Base-by-base conservation (phyloP, 2,113 vertebrate species). In the Ictidomys tridecemlineatus region DNA sequence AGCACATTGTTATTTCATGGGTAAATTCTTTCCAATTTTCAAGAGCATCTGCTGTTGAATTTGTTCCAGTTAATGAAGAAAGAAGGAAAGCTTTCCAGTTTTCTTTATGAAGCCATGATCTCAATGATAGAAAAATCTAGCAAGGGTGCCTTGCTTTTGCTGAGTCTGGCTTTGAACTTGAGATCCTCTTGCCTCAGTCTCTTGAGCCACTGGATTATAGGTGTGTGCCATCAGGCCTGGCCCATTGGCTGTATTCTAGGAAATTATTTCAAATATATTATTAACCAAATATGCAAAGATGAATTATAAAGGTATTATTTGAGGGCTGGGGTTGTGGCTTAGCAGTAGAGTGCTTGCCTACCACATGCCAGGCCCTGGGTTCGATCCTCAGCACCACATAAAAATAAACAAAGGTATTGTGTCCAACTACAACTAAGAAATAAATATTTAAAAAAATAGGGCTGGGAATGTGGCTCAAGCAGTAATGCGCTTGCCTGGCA, bases 191-290 rank as follows among this genome's bases (percentile, higher is more conserved):
- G 13, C 51, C 51, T 53, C 51, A 53, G 51, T 16, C 14, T 53
- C 14, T 16, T 53, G 51, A 53, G 14, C 51, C 51, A 16, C 51
- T 53, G 48, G 48, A 51, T 51, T 51, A 51, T 13, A 51, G 48
- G 12, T 51, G 48, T 51, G 48, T 13, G 48, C 48, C 48, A 51
- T 13, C 48, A 51, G 13, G 48, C 48, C 48, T 51, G 12, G 48
- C 48, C 48, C 48, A 63, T 88, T 32, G 65, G 8, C 70, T 89
- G 32, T 82, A 58, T 56, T 73, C 88, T 95, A 42, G 45, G 73
- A 92, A 89, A 78, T 83, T 84, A 78, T 93, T 90, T 37, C n/a
- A 91, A 87, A 30, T 79, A 78, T 73, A 74, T 84, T 84, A 83
- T 82, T 69, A 77, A 65, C 32, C 32, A 96, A 83, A 89, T 89